Percentiles rank a stretch among this genome's conserved stretches.
phyloP scores from a whole-genome alignment of 2,797 vertebrate species.

The Typhlichthys subterraneus region DNA sequence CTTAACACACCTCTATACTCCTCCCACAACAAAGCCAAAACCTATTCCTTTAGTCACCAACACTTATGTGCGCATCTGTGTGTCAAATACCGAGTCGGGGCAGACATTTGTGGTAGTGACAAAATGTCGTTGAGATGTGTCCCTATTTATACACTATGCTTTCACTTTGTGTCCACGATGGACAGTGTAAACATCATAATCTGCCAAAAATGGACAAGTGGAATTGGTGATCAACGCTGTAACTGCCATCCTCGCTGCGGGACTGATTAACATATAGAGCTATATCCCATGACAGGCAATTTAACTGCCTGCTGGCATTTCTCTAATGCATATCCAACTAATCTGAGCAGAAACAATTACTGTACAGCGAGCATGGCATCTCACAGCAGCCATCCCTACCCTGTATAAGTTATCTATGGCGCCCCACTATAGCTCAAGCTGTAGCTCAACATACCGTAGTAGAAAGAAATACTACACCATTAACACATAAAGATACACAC shows the following conservation, averaged over 20 bases:
- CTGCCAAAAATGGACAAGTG: background rate
- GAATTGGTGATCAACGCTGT: background rate
- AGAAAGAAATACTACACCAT: constrained; percentile 65
- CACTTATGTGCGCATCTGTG: too few relatives aligned
- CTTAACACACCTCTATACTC: too few relatives aligned
- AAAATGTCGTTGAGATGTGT: too few relatives aligned
- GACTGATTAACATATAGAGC: constrained; percentile 37
- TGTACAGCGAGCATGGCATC: constrained; percentile 39
- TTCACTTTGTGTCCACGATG: background rate
- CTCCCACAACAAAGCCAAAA: too few relatives aligned
- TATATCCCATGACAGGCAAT: constrained; percentile 39
- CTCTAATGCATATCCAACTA: constrained; percentile 42
- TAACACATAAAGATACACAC: constrained; percentile 20
- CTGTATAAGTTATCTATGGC: constrained; percentile 40
- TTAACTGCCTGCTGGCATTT: constrained; percentile 44
- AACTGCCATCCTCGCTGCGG: constrained; percentile 11
- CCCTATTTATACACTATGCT: background rate
- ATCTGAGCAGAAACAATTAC: constrained; percentile 49
- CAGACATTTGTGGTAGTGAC: too few relatives aligned
- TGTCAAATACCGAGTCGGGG: too few relatives aligned
- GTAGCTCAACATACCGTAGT: too few relatives aligned
- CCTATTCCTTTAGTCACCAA: too few relatives aligned
- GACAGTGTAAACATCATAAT: background rate
- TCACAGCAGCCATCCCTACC: constrained; percentile 32
- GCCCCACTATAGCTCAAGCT: constrained; percentile 60